phyloP scores from a whole-genome alignment of 2,888 invertebrate genomes.

The Cancer borealis region DNA sequence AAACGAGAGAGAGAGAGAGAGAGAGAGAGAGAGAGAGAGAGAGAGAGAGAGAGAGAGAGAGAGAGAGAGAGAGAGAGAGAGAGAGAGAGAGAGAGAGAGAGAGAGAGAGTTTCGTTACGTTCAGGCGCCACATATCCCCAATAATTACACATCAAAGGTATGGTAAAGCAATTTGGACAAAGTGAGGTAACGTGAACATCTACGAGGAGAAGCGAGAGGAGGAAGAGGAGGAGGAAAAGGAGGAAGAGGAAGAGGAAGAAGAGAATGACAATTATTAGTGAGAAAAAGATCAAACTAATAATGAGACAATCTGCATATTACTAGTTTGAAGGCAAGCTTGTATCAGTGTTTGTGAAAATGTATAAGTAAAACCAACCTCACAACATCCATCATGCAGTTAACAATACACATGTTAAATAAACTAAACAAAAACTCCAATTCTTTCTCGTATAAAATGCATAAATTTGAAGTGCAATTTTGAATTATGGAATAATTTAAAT shows the following conservation, averaged over 20 bases:
- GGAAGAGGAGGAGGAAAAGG: neutral
- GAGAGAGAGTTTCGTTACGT: neutral
- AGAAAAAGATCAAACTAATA: too few species aligned
- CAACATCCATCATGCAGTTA: neutral
- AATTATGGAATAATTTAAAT: neutral
- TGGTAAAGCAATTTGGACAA: constrained; percentile 20
- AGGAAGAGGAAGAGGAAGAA: neutral
- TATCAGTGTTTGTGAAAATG: too few species aligned
- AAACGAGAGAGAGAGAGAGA: too few species aligned
- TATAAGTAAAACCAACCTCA: neutral
- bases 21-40: neutral
- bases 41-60: constrained; percentile 20
- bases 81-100: constrained; percentile 40
- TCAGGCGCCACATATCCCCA: neutral
- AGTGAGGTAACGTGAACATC: constrained; percentile 4
- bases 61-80: constrained; percentile 15
- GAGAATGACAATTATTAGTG: neutral
- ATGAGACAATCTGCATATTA: neutral
- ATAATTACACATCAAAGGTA: constrained; percentile 34
- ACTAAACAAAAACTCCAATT: neutral
- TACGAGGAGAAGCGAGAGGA: neutral
- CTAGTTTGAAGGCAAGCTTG: too few species aligned
- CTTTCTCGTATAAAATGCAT: neutral
- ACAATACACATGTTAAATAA: too few species aligned
- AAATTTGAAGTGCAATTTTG: neutral